Percentiles rank a stretch among this genome's conserved stretches.
Evolutionary conservation across 2,797 vertebrate genomes (phyloP).

Genomic region (Apogon hyalosoma): DNA sequence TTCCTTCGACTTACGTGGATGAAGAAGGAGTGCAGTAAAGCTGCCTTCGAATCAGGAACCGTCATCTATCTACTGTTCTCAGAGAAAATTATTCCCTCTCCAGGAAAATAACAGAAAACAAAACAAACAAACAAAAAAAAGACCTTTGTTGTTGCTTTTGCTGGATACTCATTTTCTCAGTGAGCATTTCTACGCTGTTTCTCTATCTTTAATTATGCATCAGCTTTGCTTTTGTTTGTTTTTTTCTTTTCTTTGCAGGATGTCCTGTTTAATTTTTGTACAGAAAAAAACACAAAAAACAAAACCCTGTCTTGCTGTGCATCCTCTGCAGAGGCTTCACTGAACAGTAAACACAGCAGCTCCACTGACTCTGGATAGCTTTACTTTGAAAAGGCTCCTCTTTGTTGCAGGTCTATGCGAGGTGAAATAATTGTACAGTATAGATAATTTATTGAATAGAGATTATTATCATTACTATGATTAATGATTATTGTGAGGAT

Average conservation of each 20-base stretch:
- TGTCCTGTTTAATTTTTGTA: constrained; percentile 71
- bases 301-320: constrained; percentile 34
- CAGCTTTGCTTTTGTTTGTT: constrained; percentile 64
- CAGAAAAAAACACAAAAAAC: constrained; percentile 44
- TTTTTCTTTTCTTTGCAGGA: constrained; percentile 36
- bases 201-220: constrained; percentile 74
- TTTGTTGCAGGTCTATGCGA: constrained; percentile 73
- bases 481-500: constrained; percentile 79
- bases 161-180: constrained; percentile 71
- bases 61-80: constrained; percentile 69
- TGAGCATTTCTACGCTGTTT: constrained; percentile 70
- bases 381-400: constrained; percentile 74
- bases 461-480: constrained; percentile 78
- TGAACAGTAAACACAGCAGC: constrained; percentile 50
- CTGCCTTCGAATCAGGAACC: constrained; percentile 67
- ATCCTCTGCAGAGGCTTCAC: constrained; percentile 54
- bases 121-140: constrained; percentile 42
- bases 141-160: constrained; percentile 58
- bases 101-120: constrained; percentile 62
- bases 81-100: constrained; percentile 70
- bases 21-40: constrained; percentile 92
- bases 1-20: constrained; percentile 97
- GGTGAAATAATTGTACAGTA: constrained; percentile 85
- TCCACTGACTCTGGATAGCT: constrained; percentile 64
- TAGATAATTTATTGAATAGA: constrained; percentile 91